Conservation (phyloP, 2,888 invertebrate species). For the Heliconius hortense region DNA sequence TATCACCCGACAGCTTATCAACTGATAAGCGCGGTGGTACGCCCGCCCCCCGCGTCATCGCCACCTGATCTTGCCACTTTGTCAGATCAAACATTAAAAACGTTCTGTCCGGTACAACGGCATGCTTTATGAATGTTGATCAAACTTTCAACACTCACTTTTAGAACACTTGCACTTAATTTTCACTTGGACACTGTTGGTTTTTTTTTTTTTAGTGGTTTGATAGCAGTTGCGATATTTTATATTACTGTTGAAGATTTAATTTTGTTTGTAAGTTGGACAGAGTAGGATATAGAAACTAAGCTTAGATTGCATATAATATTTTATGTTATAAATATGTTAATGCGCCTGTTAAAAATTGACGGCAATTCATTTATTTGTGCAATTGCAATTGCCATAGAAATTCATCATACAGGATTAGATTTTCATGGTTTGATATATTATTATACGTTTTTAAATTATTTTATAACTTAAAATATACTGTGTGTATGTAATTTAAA, state of each 20-base stretch:
- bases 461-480: not conserved
- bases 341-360: constrained; percentile 9
- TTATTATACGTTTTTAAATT: not conserved
- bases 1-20: constrained; percentile 75
- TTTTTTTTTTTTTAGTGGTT: constrained; percentile 9
- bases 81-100: constrained; percentile 59
- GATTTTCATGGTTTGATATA: not conserved
- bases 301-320: not conserved
- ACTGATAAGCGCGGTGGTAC: constrained; percentile 80
- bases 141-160: constrained; percentile 45
- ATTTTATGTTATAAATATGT: not conserved
- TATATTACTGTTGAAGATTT: constrained; percentile 24
- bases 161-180: constrained; percentile 48
- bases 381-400: not conserved
- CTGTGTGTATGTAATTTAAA: not conserved
- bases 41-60: constrained; percentile 78
- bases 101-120: constrained; percentile 73
- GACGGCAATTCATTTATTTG: not conserved
- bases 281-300: not conserved
- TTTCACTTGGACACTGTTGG: constrained; percentile 34
- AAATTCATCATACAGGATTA: not conserved
- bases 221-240: constrained; percentile 58
- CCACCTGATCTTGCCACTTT: constrained; percentile 70
- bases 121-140: constrained; percentile 56
- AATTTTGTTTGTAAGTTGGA: not conserved